Conservation (phyloP, 2,797 vertebrate species). For the Melanotaenia boesemani region DNA sequence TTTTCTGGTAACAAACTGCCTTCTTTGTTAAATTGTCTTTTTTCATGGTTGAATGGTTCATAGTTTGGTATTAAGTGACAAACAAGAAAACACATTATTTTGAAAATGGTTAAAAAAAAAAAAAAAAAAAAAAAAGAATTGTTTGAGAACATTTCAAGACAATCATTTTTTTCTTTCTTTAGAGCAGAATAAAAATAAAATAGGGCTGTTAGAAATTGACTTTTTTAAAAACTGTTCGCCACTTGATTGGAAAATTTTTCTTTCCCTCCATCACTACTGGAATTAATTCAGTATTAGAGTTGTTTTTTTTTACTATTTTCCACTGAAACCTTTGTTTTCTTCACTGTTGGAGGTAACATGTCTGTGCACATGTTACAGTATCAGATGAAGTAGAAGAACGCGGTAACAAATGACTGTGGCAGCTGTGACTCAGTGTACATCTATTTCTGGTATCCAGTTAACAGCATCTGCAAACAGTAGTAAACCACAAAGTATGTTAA, state of each 20-base stretch:
- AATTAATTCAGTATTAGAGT: slow-evolving; percentile 67
- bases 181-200: no score
- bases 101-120: no score
- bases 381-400: slow-evolving; percentile 34
- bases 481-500: slow-evolving; percentile 41
- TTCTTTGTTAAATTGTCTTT: no score
- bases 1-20: no score
- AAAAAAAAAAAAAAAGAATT: no score
- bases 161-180: no score
- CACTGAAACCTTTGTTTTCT: slow-evolving; percentile 22
- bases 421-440: slow-evolving; percentile 44
- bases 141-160: no score
- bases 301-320: slow-evolving; percentile 53
- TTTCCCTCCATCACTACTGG: slow-evolving; percentile 52
- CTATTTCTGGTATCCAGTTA: slow-evolving; percentile 36
- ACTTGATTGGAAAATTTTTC: slow-evolving; percentile 59
- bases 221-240: slow-evolving; percentile 14
- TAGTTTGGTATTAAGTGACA: no score
- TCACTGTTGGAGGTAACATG: slow-evolving; percentile 51
- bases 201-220: no score
- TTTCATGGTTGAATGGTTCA: no score
- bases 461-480: slow-evolving; percentile 42
- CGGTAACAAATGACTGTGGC: slow-evolving; percentile 42
- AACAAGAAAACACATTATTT: no score
- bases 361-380: slow-evolving; percentile 38